These are phyloP conservation scores for Poeciliopsis turneri DNA, from an alignment of 2,797 vertebrate genomes.

Conservation along the genomic window DNA sequence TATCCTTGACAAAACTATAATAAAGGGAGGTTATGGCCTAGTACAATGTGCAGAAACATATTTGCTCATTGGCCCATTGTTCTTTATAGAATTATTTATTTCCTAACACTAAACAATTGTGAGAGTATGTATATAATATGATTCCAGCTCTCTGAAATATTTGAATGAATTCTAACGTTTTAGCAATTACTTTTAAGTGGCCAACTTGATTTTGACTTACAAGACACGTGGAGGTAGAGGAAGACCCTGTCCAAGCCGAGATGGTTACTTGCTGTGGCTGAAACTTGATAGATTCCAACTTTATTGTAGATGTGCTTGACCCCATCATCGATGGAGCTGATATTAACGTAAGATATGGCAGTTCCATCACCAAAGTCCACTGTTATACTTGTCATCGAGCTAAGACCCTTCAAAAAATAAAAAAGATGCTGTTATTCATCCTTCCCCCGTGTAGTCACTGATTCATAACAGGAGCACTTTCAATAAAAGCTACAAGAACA, in stretches of 20 bases:
- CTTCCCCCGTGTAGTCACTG: slow-evolving; percentile 21
- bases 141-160: background rate
- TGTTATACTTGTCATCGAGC: slow-evolving; percentile 89
- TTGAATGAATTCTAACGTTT: background rate
- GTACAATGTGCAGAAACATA: background rate
- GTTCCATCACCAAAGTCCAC: slow-evolving; percentile 94
- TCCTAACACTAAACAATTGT: background rate
- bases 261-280: slow-evolving; percentile 85
- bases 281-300: slow-evolving; percentile 91
- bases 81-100: background rate
- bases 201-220: slow-evolving; percentile 71
- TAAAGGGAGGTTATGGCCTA: background rate
- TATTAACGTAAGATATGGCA: slow-evolving; percentile 88
- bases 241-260: slow-evolving; percentile 82
- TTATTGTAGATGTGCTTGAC: slow-evolving; percentile 89
- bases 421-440: slow-evolving; percentile 41
- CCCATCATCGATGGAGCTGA: slow-evolving; percentile 91
- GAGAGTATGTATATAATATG: background rate
- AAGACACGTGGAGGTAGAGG: slow-evolving; percentile 90
- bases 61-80: background rate
- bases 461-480: slow-evolving; percentile 38
- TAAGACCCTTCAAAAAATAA: slow-evolving; percentile 82
- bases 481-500: slow-evolving; percentile 36
- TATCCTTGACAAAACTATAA: background rate
- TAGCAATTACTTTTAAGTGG: background rate